Percentiles rank a stretch among this genome's conserved stretches.
These are phyloP conservation scores for Dasyurus viverrinus DNA, from an alignment of 2,113 vertebrate genomes.

Conservation along the genomic window DNA sequence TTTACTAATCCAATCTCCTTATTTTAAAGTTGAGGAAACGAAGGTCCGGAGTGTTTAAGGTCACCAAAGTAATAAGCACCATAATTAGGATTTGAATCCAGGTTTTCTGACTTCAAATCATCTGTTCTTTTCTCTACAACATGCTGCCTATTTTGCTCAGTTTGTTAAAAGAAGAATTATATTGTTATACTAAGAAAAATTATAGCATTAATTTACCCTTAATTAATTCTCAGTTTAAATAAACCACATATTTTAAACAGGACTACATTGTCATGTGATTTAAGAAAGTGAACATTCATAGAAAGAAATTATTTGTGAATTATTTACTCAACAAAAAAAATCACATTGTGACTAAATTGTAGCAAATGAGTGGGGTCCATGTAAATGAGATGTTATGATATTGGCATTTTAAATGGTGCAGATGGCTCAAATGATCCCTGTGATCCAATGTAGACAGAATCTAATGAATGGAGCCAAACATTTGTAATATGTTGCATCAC, in stretches of 20 bases:
- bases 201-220: not conserved
- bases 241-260: not conserved
- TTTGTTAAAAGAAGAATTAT: not conserved
- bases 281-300: not conserved
- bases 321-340: not conserved
- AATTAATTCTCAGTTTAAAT: not conserved
- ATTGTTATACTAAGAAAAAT: not conserved
- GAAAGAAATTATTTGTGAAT: not conserved
- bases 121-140: not conserved
- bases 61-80: not conserved
- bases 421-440: not conserved
- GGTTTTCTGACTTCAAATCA: not conserved
- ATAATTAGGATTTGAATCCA: not conserved
- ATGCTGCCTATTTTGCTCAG: not conserved
- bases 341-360: not conserved
- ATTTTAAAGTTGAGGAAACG: not conserved
- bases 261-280: not conserved
- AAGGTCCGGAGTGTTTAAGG: not conserved
- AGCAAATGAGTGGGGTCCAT: not conserved
- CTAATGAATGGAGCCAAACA: not conserved
- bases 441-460: not conserved
- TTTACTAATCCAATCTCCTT: not conserved
- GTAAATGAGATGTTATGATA: not conserved
- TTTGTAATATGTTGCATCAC: not conserved
- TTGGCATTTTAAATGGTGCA: not conserved